These are phyloP conservation scores for Chalcis sispes DNA, from an alignment of 2,888 invertebrate species.

Conservation along the genomic window DNA sequence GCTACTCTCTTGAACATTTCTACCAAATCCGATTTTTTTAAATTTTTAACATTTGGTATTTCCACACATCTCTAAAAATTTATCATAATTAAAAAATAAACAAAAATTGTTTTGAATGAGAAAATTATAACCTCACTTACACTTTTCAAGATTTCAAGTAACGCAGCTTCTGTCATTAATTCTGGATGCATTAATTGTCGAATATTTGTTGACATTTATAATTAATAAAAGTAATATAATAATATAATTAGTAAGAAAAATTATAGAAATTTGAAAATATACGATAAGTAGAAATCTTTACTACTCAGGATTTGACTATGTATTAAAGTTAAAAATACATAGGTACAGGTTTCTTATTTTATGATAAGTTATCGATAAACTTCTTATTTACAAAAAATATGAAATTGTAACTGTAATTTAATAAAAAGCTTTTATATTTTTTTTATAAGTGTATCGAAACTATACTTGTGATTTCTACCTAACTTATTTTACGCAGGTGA, in stretches of 20 bases:
- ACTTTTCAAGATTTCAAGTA: slow-evolving; percentile 66
- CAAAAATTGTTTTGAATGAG: background rate
- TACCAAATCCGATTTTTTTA: slow-evolving; percentile 65
- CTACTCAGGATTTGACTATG: too few relatives aligned
- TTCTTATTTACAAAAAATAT: too few relatives aligned
- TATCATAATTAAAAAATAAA: slow-evolving; percentile 14
- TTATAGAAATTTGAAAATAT: background rate
- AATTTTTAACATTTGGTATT: slow-evolving; percentile 59
- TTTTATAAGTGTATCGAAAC: too few relatives aligned
- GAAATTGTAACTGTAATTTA: too few relatives aligned
- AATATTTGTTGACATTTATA: slow-evolving; percentile 33
- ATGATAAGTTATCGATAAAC: too few relatives aligned
- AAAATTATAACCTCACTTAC: slow-evolving; percentile 62
- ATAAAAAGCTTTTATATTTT: too few relatives aligned
- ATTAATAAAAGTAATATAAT: slow-evolving; percentile 1
- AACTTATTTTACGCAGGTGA: too few relatives aligned
- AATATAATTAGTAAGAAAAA: background rate
- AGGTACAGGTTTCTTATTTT: too few relatives aligned
- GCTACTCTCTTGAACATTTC: slow-evolving; percentile 69
- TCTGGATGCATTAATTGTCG: slow-evolving; percentile 61
- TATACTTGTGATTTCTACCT: too few relatives aligned
- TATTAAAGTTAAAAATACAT: too few relatives aligned
- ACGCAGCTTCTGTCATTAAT: slow-evolving; percentile 64
- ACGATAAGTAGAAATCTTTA: too few relatives aligned
- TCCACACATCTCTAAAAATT: slow-evolving; percentile 68